These are phyloP conservation scores for Porites divaricata DNA, from an alignment of 92 coral and sea anemone species.

Conservation along the genomic window DNA sequence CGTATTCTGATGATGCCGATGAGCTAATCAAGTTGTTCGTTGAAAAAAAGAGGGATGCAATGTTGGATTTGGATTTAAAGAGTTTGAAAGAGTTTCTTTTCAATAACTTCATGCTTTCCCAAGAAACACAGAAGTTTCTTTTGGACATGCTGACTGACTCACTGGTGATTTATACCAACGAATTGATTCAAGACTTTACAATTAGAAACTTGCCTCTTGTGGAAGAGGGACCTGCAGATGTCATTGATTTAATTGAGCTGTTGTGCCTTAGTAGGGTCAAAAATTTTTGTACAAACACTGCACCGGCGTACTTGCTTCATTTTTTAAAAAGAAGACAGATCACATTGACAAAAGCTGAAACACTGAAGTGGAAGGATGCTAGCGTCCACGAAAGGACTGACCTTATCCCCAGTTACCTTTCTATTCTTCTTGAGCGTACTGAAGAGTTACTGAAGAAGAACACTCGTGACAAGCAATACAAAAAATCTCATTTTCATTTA, in stretches of 20 bases:
- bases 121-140: neutral
- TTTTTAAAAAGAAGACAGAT: neutral
- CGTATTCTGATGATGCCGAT: neutral
- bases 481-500: neutral
- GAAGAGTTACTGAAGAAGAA: neutral
- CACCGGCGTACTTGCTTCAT: neutral
- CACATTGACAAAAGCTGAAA: neutral
- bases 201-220: neutral
- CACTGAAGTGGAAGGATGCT: neutral
- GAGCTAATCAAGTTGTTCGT: neutral
- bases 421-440: neutral
- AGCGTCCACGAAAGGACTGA: neutral
- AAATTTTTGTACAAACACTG: conserved; percentile 1
- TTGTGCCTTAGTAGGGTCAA: conserved; percentile 7
- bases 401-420: neutral
- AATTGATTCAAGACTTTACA: neutral
- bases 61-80: neutral
- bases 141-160: neutral
- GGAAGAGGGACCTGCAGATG: neutral
- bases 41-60: neutral
- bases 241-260: neutral
- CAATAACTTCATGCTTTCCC: neutral
- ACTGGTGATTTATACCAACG: neutral
- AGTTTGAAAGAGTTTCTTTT: neutral
- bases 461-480: neutral